These are phyloP conservation scores for Drosophila sturtevanti DNA, from an alignment of 1,140 invertebrate species.

Conservation along the genomic window DNA sequence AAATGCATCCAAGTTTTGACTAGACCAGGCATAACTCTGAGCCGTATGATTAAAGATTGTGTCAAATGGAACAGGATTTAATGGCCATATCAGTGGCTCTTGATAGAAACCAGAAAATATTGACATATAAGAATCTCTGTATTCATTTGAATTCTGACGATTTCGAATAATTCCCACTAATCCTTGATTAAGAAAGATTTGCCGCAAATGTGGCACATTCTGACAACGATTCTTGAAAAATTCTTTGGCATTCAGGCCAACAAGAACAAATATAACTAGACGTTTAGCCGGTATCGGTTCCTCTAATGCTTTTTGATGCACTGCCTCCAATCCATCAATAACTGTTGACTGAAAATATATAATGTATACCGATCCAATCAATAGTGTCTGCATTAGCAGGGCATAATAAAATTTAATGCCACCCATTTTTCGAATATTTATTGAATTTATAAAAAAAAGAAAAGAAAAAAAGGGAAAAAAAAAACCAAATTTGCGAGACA, in stretches of 20 bases:
- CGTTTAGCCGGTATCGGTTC: conserved; percentile 87
- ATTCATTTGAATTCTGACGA: conserved; percentile 93
- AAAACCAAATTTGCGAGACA: not conserved
- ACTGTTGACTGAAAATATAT: conserved; percentile 87
- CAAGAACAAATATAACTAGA: conserved; percentile 92
- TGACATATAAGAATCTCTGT: conserved; percentile 96
- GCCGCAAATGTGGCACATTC: conserved; percentile 43
- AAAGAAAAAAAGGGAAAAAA: too few relatives aligned
- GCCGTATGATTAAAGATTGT: conserved; percentile 94
- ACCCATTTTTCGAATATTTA: conserved; percentile 20
- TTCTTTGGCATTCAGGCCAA: conserved; percentile 93
- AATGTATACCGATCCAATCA: conserved; percentile 85
- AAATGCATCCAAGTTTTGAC: conserved; percentile 90
- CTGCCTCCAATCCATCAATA: conserved; percentile 83
- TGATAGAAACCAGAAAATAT: conserved; percentile 96
- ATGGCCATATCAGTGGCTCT: conserved; percentile 96
- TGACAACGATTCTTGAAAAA: conserved; percentile 84
- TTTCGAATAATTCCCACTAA: conserved; percentile 95
- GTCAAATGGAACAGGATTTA: conserved; percentile 95
- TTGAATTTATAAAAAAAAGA: not conserved
- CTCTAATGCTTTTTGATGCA: conserved; percentile 82
- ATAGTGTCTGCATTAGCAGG: conserved; percentile 83
- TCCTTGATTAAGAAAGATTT: conserved; percentile 84
- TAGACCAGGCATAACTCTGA: conserved; percentile 90
- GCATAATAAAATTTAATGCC: conserved; percentile 8